These are phyloP conservation scores for Platycercus adscitus DNA, from an alignment of 2,113 vertebrate genomes.

Conservation along the genomic window DNA sequence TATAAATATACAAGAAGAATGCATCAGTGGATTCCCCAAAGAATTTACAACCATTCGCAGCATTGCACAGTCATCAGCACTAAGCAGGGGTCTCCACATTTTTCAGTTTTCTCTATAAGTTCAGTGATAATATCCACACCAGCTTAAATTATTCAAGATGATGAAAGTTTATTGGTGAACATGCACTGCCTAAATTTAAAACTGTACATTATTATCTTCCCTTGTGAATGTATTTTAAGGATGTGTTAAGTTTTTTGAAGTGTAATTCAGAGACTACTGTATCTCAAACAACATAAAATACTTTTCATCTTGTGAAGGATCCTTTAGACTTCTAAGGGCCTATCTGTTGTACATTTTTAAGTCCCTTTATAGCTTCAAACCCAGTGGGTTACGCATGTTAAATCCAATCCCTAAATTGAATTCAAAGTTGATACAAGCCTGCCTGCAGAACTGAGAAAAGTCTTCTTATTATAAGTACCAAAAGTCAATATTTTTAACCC, in stretches of 20 bases:
- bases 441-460: slow-evolving; percentile 40
- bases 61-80: slow-evolving; percentile 53
- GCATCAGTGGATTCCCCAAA: slow-evolving; percentile 44
- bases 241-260: slow-evolving; percentile 60
- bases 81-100: slow-evolving; percentile 59
- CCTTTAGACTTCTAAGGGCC: slow-evolving; percentile 65
- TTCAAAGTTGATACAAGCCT: slow-evolving; percentile 55
- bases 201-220: slow-evolving; percentile 65
- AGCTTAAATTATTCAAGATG: slow-evolving; percentile 68
- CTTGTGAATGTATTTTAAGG: slow-evolving; percentile 67
- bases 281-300: slow-evolving; percentile 67
- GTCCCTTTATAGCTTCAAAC: slow-evolving; percentile 69
- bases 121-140: slow-evolving; percentile 51
- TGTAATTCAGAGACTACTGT: slow-evolving; percentile 63
- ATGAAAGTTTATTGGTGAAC: slow-evolving; percentile 64
- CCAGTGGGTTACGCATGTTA: slow-evolving; percentile 60
- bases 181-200: slow-evolving; percentile 64
- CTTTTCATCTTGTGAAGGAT: slow-evolving; percentile 67
- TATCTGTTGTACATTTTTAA: slow-evolving; percentile 71
- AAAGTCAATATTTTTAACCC: slow-evolving; percentile 63
- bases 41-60: slow-evolving; percentile 46
- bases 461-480: slow-evolving; percentile 7
- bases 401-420: slow-evolving; percentile 67
- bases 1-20: slow-evolving; percentile 57
- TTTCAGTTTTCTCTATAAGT: slow-evolving; percentile 62